Base-by-base conservation (phyloP, 2,113 vertebrate species). In the Tricholaema leucomelas region DNA sequence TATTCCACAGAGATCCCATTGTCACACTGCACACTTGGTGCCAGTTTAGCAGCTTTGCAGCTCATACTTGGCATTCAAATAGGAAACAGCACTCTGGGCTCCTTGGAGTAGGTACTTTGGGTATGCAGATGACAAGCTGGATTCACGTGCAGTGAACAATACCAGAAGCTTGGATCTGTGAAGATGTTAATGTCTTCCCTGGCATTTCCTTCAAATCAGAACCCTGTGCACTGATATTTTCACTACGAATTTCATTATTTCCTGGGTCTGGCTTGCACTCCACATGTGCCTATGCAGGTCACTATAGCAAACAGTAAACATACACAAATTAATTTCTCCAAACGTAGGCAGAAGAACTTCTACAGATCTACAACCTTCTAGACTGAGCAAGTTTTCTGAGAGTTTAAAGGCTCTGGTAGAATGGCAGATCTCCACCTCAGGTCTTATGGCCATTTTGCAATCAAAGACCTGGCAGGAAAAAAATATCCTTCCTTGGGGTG, bases 21-120 rank as follows among this genome's bases (percentile, higher is more conserved):
- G 13, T 60, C 2, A 2, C 31, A 38, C 42, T 0, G 0, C 16
- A 5, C 7, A 9, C 40, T 81, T 63, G 48, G 33, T 63, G 30
- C n/a, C 54, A 28, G 24, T 33, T 46, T 30, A 63, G 63, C 44
- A 66, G n/a, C 12, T 78, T 48, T 77, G 44, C 66, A 59, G 36
- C 60, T 66, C 15, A 18, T 65, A 19, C 40, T 60, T 56, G 31
- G 5, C 40, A 24, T 61, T 81, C 58, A 8, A 58, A 70, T n/a
- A 42, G 58, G 77, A 65, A 67, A 33, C 23, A 75, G 81, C 61
- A n/a, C 6, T 10, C n/a, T 78, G 77, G 12, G 63, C 33, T 74
- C 38, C 65, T 60, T 33, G n/a, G 25, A 65, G 28, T 4, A 38
- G 15, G 28, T 40, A 14, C 58, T 73, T 76, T 25, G 13, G n/a